phyloP scores from a whole-genome alignment of 2,113 vertebrate genomes.

The Rhinichthys klamathensis region DNA sequence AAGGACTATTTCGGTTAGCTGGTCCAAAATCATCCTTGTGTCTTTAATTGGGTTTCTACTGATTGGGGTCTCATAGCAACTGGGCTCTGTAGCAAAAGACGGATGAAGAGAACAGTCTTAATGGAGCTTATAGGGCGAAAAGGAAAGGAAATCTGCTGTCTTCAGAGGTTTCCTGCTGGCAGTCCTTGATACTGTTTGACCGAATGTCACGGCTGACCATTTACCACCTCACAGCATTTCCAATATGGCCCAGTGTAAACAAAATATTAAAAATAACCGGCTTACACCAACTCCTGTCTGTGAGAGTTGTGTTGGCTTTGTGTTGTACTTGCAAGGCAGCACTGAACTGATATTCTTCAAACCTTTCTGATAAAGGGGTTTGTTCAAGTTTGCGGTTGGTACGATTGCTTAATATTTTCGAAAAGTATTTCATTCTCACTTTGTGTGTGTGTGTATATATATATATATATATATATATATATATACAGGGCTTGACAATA shows the following conservation, averaged over 20 bases:
- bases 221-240: slow-evolving; percentile 3
- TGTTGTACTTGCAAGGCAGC: neutral
- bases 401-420: neutral
- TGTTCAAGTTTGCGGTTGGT: neutral
- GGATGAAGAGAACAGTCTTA: slow-evolving; percentile 17
- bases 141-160: neutral
- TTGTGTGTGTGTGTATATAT: no score
- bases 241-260: neutral
- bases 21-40: slow-evolving; percentile 58
- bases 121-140: slow-evolving; percentile 33
- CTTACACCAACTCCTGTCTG: neutral
- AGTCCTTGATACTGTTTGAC: slow-evolving; percentile 28
- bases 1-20: slow-evolving; percentile 51
- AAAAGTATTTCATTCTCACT: no score
- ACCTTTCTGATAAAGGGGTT: neutral
- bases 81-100: slow-evolving; percentile 49
- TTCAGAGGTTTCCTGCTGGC: slow-evolving; percentile 23
- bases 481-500: no score
- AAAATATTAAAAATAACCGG: neutral
- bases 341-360: neutral
- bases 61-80: slow-evolving; percentile 63
- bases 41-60: slow-evolving; percentile 53
- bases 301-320: neutral
- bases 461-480: no score
- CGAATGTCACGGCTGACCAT: slow-evolving; percentile 24